Percentiles rank a stretch among this genome's conserved stretches.
Conservation (phyloP, 2,888 invertebrate species). For the Mystacides longicornis region DNA sequence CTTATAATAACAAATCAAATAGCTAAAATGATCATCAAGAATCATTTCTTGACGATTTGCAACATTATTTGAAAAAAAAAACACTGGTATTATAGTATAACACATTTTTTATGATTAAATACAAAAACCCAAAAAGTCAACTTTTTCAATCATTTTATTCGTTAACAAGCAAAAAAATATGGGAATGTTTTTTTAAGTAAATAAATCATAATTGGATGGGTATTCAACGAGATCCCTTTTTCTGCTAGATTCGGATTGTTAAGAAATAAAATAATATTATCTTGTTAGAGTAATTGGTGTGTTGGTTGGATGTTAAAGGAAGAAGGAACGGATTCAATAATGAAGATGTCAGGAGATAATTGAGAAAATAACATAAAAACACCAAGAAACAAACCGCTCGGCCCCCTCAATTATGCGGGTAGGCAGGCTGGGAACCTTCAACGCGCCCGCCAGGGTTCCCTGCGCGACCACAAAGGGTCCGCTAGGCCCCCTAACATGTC, state of each 20-base stretch:
- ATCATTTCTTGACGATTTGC: too few relatives aligned
- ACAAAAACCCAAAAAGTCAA: too few relatives aligned
- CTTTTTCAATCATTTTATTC: too few relatives aligned
- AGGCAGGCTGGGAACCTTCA: background rate
- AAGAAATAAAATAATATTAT: background rate
- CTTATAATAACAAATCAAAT: too few relatives aligned
- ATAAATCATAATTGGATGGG: background rate
- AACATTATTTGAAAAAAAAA: too few relatives aligned
- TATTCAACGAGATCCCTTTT: too few relatives aligned
- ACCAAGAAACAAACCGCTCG: background rate
- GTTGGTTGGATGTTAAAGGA: too few relatives aligned
- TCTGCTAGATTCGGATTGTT: background rate
- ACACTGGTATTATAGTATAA: too few relatives aligned
- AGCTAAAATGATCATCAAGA: too few relatives aligned
- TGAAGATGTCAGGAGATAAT: background rate
- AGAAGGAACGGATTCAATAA: background rate
- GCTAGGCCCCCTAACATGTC: slow-evolving; percentile 10
- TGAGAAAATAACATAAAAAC: background rate
- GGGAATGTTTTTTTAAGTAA: background rate
- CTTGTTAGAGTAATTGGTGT: background rate
- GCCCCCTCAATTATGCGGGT: background rate
- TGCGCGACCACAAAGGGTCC: slow-evolving; percentile 9
- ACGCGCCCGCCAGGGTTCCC: slow-evolving; percentile 2
- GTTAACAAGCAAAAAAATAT: background rate
- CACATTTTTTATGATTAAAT: too few relatives aligned